Evolutionary conservation across 2,888 invertebrate genomes (phyloP).

Genomic region (Allolobophora icterica): DNA sequence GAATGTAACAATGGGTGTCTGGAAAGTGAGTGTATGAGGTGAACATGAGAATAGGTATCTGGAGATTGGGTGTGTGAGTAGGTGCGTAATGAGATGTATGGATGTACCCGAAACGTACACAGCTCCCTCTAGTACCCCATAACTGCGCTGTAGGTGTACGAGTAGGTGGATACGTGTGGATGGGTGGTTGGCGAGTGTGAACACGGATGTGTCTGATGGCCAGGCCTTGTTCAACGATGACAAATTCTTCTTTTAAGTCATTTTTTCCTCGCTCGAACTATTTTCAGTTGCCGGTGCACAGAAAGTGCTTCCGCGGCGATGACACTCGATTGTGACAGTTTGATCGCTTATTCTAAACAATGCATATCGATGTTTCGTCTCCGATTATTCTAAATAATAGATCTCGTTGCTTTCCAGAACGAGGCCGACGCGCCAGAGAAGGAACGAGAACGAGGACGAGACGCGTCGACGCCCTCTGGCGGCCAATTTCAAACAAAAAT

Average conservation of each 20-base stretch:
- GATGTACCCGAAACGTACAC: too few relatives aligned
- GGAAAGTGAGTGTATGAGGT: too few relatives aligned
- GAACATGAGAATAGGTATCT: not conserved
- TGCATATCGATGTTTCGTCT: not conserved
- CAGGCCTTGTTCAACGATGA: not conserved
- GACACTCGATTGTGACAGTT: not conserved
- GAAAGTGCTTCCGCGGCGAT: not conserved
- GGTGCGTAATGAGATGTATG: not conserved
- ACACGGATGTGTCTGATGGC: not conserved
- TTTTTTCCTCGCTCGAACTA: not conserved
- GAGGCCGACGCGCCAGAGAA: not conserved
- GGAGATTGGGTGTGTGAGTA: not conserved
- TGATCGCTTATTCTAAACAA: not conserved
- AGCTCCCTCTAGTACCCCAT: too few relatives aligned
- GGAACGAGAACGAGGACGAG: not conserved
- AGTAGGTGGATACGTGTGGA: not conserved
- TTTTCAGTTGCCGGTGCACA: not conserved
- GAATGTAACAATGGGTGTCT: too few relatives aligned
- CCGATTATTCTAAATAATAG: conserved; percentile 17
- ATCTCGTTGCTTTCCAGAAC: conserved; percentile 1
- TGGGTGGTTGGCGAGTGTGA: not conserved
- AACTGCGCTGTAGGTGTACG: not conserved
- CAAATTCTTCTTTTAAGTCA: not conserved
- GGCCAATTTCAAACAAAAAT: not conserved
- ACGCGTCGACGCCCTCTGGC: not conserved